Evolutionary conservation across 2,113 vertebrate genomes (phyloP).

Genomic region (Erythrolamprus reginae): DNA sequence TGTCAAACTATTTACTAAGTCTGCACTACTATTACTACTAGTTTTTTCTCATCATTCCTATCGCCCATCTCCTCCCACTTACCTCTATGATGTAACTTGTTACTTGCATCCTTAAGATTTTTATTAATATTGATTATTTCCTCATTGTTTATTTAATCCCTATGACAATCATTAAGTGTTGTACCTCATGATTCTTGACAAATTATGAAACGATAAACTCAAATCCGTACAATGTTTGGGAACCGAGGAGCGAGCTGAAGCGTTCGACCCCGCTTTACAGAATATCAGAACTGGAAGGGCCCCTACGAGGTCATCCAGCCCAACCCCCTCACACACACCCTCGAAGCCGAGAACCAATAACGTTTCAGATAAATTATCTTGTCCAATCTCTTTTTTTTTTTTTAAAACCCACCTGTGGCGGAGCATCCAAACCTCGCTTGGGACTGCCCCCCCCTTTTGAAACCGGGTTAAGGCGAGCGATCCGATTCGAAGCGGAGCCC

Average conservation of each 20-base stretch:
- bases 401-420: neutral
- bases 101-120: too few species aligned
- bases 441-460: neutral
- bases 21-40: too few species aligned
- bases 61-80: too few species aligned
- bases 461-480: neutral
- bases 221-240: neutral
- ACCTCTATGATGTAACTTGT: too few species aligned
- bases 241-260: neutral
- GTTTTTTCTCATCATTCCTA: too few species aligned
- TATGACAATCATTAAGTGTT: too few species aligned
- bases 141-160: too few species aligned
- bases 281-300: neutral
- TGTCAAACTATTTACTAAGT: too few species aligned
- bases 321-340: neutral
- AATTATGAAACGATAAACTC: neutral
- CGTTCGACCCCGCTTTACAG: neutral
- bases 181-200: too few species aligned
- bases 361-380: neutral
- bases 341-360: neutral
- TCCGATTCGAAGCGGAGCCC: neutral
- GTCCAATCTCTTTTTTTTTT: neutral
- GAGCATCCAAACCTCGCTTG: neutral
- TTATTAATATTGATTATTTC: too few species aligned
- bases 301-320: neutral